phyloP scores from a whole-genome alignment of 2,888 invertebrate genomes.

The Stenoptilia bipunctidactyla region DNA sequence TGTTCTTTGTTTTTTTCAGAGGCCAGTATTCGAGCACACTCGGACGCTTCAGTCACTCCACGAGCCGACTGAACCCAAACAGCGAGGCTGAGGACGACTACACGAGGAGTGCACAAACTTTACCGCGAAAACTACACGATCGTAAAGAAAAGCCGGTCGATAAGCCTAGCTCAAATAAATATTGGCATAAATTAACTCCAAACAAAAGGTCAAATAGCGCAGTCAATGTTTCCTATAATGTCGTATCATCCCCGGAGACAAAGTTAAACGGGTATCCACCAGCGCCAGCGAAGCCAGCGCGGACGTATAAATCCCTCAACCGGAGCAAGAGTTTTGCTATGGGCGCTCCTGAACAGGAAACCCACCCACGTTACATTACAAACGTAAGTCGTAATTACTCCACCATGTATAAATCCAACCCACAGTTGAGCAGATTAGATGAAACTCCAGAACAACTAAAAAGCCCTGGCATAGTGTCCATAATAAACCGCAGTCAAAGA shows the following conservation, averaged over 20 bases:
- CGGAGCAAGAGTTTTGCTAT: constrained; percentile 90
- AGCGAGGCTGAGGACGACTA: constrained; percentile 62
- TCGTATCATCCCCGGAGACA: constrained; percentile 36
- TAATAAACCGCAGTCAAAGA: constrained; percentile 85
- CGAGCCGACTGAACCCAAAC: constrained; percentile 76
- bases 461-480: constrained; percentile 88
- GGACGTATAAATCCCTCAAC: constrained; percentile 82
- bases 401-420: constrained; percentile 82
- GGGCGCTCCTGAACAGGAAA: constrained; percentile 72
- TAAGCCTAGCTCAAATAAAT: constrained; percentile 54
- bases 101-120: constrained; percentile 78
- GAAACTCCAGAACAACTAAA: constrained; percentile 81
- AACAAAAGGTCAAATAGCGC: constrained; percentile 72
- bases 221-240: constrained; percentile 74
- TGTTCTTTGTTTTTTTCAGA: constrained; percentile 66
- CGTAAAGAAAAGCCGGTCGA: constrained; percentile 55
- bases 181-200: constrained; percentile 63
- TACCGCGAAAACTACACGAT: constrained; percentile 77
- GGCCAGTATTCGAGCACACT: constrained; percentile 80
- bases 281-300: constrained; percentile 83
- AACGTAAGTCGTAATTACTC: constrained; percentile 62
- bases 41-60: constrained; percentile 87
- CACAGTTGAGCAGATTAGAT: constrained; percentile 79
- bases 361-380: constrained; percentile 57
- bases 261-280: constrained; percentile 61